These are phyloP conservation scores for Rhombomys opimus DNA, from an alignment of 2,113 vertebrate genomes.

Conservation along the genomic window DNA sequence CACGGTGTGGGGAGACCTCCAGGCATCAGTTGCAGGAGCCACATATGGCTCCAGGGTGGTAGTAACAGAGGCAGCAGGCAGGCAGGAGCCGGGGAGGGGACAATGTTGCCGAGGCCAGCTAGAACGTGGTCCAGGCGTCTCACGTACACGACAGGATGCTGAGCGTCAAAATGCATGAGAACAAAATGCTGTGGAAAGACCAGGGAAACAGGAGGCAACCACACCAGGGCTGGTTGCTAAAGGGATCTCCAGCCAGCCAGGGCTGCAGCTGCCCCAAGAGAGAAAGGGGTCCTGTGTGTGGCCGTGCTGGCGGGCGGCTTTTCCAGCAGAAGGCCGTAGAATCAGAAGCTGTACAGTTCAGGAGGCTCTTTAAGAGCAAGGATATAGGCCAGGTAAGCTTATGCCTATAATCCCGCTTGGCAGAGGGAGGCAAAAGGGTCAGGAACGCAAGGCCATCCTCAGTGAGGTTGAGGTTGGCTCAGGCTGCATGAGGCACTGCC, in stretches of 20 bases:
- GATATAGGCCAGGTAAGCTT: too few species aligned
- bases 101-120: background rate
- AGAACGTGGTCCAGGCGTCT: background rate
- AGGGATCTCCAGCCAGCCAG: background rate
- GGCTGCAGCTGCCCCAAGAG: background rate
- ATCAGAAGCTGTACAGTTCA: background rate
- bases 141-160: background rate
- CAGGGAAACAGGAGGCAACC: background rate
- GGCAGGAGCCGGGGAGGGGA: background rate
- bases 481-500: background rate
- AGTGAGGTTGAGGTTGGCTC: background rate
- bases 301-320: accelerated
- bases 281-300: background rate
- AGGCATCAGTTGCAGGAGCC: background rate
- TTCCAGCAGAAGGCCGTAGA: background rate
- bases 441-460: background rate
- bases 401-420: background rate
- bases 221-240: background rate
- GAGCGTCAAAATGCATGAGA: background rate
- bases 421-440: background rate
- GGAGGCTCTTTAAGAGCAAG: background rate
- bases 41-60: background rate
- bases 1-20: background rate
- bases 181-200: background rate
- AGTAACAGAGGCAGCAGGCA: accelerated